Evolutionary conservation across 2,888 invertebrate genomes (phyloP), one percentile per base, ranked within the genome.

Genomic region (Drosophila emarginata): DNA sequence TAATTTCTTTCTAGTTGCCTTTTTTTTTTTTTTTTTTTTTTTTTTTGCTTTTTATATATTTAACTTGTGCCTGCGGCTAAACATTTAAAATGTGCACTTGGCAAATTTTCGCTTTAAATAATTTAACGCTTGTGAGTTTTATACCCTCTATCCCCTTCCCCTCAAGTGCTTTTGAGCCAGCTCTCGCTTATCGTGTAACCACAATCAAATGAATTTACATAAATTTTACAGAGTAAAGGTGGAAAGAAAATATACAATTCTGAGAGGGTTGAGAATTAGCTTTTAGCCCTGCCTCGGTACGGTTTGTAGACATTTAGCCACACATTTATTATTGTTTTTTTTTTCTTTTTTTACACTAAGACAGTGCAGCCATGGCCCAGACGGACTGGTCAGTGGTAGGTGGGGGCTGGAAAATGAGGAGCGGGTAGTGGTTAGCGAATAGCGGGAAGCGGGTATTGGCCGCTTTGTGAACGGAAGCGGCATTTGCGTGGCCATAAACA

Each of bases 201-300:
- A 71, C 88, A 82, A 82, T 83, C 82, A 67, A 63, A 66, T 71
- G 63, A 80, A 84, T 88, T 88, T 74, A 63, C 88, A 84, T 83
- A 88, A 72, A 83, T 77, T 83, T 71, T 76, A 73, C 67, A 65
- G 72, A 61, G 64, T 53, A 61, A 58, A 53, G 18, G 56, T 57
- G 56, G 36, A 39, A 57, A 57, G 12, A 39, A 37, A 11, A 57
- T 15, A 12, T 21, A n/a, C 37, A 9, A 32, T 15, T 32, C 18
- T 18, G 32, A 36, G 54, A 54, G 54, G 54, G 54, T 54, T 54
- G 18, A 15, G 18, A 32, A 32, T 32, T 32, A 9, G 32, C 32
- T 32, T 32, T 9, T 32, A 32, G 32, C 32, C 9, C 32, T 32
- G 32, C 9, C 32, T 32, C 32, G 32, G 32, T 4, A 15, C 18